Evolutionary conservation across 2,888 invertebrate species (phyloP).

Genomic region (Neocrepidodera transversa): DNA sequence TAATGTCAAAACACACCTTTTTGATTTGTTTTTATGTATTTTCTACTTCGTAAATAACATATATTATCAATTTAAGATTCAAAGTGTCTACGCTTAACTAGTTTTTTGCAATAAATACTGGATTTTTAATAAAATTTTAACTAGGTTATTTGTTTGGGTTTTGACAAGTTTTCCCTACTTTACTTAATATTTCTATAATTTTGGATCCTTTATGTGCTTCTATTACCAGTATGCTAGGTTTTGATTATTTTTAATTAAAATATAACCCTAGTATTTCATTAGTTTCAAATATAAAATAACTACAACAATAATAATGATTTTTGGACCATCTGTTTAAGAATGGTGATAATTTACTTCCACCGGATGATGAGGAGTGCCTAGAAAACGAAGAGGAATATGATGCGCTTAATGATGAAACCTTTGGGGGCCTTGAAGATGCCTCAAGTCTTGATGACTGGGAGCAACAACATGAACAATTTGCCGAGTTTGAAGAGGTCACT

Average conservation of each 20-base stretch:
- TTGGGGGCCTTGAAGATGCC: conserved; percentile 75
- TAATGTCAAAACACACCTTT: conserved; percentile 12
- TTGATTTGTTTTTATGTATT: conserved; percentile 15
- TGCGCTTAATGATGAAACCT: conserved; percentile 91
- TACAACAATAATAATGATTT: too few relatives aligned
- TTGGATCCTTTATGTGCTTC: too few relatives aligned
- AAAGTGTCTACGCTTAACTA: background rate
- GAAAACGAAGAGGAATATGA: conserved; percentile 83
- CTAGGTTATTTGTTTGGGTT: conserved; percentile 22
- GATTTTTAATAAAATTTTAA: conserved; percentile 9
- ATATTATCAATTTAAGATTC: background rate
- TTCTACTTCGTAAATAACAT: conserved; percentile 4
- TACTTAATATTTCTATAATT: conserved; percentile 21
- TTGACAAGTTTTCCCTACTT: conserved; percentile 16
- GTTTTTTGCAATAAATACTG: conserved; percentile 6
- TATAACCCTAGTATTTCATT: too few relatives aligned
- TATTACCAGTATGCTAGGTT: too few relatives aligned
- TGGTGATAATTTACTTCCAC: conserved; percentile 56
- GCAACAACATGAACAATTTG: conserved; percentile 73
- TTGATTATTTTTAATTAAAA: too few relatives aligned
- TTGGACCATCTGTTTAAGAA: conserved; percentile 47
- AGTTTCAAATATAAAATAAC: too few relatives aligned
- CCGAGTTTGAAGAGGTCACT: conserved; percentile 66
- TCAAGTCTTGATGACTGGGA: conserved; percentile 71
- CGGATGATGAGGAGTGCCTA: conserved; percentile 68